These are phyloP conservation scores for Papilio elwesi DNA, from an alignment of 2,888 invertebrate species.

Conservation along the genomic window DNA sequence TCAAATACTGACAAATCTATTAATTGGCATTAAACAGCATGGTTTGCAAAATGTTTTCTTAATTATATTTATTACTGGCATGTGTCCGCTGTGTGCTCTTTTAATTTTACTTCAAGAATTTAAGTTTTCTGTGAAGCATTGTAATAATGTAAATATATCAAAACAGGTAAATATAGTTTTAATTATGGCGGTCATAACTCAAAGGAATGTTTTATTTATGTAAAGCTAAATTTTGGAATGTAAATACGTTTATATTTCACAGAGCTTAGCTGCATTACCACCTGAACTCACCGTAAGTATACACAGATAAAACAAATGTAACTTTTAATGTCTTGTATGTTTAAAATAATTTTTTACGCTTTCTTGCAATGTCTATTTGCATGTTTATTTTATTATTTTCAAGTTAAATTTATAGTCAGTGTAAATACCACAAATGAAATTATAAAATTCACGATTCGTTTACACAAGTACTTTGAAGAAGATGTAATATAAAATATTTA, in stretches of 20 bases:
- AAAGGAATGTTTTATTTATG: conserved; percentile 40
- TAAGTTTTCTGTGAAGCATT: conserved; percentile 30
- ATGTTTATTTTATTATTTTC: conserved; percentile 14
- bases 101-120: not conserved
- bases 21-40: conserved; percentile 37
- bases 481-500: conserved; percentile 31
- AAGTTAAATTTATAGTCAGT: conserved; percentile 8
- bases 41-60: conserved; percentile 39
- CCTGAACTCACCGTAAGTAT: conserved; percentile 92
- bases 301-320: conserved; percentile 32
- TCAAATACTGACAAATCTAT: conserved; percentile 4
- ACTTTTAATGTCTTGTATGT: conserved; percentile 8
- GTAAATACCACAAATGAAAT: conserved; percentile 21
- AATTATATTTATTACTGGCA: conserved; percentile 10
- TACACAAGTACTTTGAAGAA: not conserved
- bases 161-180: conserved; percentile 31
- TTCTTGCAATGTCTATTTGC: conserved; percentile 21
- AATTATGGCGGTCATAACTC: not conserved
- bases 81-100: conserved; percentile 36
- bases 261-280: conserved; percentile 92
- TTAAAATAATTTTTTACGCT: conserved; percentile 12
- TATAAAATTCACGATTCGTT: not conserved
- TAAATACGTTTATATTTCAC: conserved; percentile 86
- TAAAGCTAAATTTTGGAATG: conserved; percentile 62
- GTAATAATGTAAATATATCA: conserved; percentile 56